Base-by-base conservation (phyloP, 2,113 vertebrate genomes). In the Electrona antarctica region DNA sequence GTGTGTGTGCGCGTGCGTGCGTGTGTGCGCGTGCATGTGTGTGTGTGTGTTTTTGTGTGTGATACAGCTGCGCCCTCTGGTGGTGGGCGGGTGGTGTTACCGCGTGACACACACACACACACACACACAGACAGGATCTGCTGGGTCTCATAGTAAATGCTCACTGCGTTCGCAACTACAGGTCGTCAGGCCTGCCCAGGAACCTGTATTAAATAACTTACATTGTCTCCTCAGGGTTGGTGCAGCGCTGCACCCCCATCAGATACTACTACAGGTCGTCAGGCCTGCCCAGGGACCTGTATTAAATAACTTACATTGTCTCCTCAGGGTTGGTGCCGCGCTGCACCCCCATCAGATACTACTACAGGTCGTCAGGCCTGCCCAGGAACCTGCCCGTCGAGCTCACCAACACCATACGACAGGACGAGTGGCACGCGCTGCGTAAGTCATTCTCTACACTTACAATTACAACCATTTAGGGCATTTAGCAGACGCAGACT, bases 241-340 rank as follows among this genome's bases (percentile, higher is more conserved):
- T 97, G 84, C 93, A 92, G 78, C 95, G 96, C 69, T 97, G 96
- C 85, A 94, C 91, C 7, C 91, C 92, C 77, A 94, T 97, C 80
- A 96, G 96, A 88, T 97, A 97, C 89, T 96, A 97, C 91, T 97
- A 97, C 93, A 96, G 95, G 66, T 97, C 96, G 45, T 93, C 93
- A 66, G 92, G 89, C 46, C 88, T 97, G 85, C 96, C 96, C 75
- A 93, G 92, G 73, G 96, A 96, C 74, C 91, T 97, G 56, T 94
- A n/a, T n/a, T n/a, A n/a, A n/a, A n/a, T 21, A 21, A 21, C 21
- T 21, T 21, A 21, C 21, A 21, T 21, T 21, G 21, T 21, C 21
- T 21, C 21, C 78, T 76, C 84, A 93, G 88, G 86, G 82, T 88
- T 97, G 75, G 92, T 97, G 83, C 93, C 92, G 78, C 95, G 96